Percentiles rank a stretch among this genome's conserved stretches.
Evolutionary conservation across 2,888 invertebrate genomes (phyloP).

Genomic region (Cataglyphis altisquamis): DNA sequence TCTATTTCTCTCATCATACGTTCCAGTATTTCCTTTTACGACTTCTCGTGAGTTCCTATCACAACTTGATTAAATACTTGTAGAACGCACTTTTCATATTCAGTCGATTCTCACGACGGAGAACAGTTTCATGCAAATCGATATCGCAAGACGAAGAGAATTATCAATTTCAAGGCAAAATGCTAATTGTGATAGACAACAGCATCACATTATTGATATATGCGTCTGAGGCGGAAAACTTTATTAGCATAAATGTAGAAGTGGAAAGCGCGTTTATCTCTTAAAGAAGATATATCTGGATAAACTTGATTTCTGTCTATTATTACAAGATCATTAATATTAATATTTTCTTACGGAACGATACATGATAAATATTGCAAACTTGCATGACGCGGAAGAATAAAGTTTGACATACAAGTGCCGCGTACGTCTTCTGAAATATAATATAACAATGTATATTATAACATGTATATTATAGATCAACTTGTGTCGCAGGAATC

Average conservation of each 20-base stretch:
- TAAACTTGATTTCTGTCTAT: not conserved
- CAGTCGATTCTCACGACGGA: slow-evolving; percentile 17
- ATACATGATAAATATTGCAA: not conserved
- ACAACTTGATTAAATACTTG: not conserved
- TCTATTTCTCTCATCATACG: not conserved
- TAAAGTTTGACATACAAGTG: not conserved
- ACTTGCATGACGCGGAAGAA: not conserved
- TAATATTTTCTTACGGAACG: not conserved
- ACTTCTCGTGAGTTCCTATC: not conserved
- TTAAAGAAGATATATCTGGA: not conserved
- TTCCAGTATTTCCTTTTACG: not conserved
- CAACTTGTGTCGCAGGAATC: slow-evolving; percentile 29
- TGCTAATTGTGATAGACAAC: slow-evolving; percentile 21
- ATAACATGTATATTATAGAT: not conserved
- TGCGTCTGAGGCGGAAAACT: not conserved
- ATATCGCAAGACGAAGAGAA: slow-evolving; percentile 10
- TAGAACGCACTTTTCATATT: slow-evolving; percentile 14
- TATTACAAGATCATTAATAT: not conserved
- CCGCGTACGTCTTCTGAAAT: slow-evolving; percentile 3
- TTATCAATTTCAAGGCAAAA: slow-evolving; percentile 43
- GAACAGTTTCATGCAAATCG: slow-evolving; percentile 21
- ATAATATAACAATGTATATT: not conserved
- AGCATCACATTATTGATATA: not conserved
- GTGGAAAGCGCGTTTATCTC: not conserved
- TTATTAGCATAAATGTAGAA: not conserved